A percentile compares a stretch with the other conserved stretches of the same genome.
phyloP scores from a whole-genome alignment of 2,797 vertebrate species.

The Coendou prehensilis region DNA sequence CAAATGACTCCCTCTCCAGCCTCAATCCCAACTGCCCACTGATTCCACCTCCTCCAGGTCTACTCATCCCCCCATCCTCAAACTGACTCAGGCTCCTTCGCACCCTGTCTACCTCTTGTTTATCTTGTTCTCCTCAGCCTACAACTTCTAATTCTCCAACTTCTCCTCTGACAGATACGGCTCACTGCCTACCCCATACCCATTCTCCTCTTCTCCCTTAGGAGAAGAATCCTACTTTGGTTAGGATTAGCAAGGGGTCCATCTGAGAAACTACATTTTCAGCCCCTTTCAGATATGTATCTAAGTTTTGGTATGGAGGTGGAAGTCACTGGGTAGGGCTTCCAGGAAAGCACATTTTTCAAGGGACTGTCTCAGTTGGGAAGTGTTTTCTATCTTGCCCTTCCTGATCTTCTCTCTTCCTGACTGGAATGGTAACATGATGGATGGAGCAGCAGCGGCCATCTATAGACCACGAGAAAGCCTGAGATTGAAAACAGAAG shows the following conservation, averaged over 20 bases:
- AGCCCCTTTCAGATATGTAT: neutral
- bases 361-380: neutral
- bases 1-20: fast-evolving
- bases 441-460: neutral
- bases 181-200: neutral
- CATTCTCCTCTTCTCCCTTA: neutral
- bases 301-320: neutral
- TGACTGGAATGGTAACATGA: neutral
- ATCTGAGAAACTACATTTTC: neutral
- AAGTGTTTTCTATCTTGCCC: neutral
- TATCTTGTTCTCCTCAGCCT: neutral
- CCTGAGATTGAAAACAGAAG: neutral
- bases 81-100: neutral
- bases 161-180: neutral
- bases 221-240: neutral
- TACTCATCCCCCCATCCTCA: neutral
- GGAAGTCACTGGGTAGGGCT: neutral
- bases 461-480: neutral
- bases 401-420: neutral
- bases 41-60: neutral
- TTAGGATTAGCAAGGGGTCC: neutral
- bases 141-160: neutral
- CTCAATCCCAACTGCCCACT: neutral
- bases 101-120: neutral
- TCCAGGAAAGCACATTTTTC: neutral